Conservation (phyloP, 2,888 invertebrate genomes). For the Plemyria rubiginata region DNA sequence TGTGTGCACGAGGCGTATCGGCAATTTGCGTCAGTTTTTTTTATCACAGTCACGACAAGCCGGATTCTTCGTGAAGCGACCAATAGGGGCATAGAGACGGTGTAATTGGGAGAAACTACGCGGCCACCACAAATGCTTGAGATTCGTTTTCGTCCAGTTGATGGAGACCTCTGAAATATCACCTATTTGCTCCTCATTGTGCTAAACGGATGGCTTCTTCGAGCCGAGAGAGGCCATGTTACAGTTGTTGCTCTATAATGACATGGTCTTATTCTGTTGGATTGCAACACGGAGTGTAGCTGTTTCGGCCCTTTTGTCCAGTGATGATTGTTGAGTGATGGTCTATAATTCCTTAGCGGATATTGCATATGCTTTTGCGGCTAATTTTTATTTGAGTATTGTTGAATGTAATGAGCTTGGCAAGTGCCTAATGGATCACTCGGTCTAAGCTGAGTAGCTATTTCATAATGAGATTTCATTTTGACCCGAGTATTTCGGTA, state of each 20-base stretch:
- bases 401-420: conserved; percentile 21
- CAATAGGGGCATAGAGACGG: conserved; percentile 79
- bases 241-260: conserved; percentile 67
- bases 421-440: conserved; percentile 17
- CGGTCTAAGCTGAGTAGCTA: background rate
- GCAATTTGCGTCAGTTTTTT: conserved; percentile 84
- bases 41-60: conserved; percentile 83
- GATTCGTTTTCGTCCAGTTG: conserved; percentile 66
- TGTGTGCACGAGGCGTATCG: conserved; percentile 84
- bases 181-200: conserved; percentile 43
- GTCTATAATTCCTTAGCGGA: conserved; percentile 61
- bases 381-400: conserved; percentile 51
- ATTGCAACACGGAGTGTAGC: conserved; percentile 68
- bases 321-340: conserved; percentile 70
- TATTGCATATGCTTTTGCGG: conserved; percentile 60
- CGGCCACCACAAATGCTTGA: conserved; percentile 77
- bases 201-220: conserved; percentile 41
- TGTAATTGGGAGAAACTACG: conserved; percentile 83
- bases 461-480: background rate
- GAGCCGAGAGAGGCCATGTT: conserved; percentile 55
- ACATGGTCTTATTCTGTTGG: conserved; percentile 61
- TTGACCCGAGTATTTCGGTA: background rate
- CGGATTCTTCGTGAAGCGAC: conserved; percentile 77
- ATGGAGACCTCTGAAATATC: conserved; percentile 62
- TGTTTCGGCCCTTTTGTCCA: conserved; percentile 78